Evolutionary conservation across 2,797 vertebrate genomes (phyloP), one percentile per base, ranked within the genome.

Genomic region (Agapornis canus): DNA sequence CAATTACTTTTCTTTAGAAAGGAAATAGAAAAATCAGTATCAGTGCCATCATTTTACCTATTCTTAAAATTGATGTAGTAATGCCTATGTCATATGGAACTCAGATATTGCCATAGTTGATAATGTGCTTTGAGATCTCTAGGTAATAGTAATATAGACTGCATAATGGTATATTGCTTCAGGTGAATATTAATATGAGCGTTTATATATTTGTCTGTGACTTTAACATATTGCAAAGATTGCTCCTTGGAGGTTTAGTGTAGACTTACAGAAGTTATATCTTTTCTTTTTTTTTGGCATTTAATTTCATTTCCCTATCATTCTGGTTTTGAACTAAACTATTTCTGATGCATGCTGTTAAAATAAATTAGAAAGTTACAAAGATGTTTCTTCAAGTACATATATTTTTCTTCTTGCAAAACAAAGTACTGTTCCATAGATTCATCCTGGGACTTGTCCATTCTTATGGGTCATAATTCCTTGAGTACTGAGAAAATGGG

Each of bases 301-400:
- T 92, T 75, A 64, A 45, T 94, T 78, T 49, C 25, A 13, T 92
- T 95, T 95, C 43, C 47, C 69, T 5, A 32, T 77, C 54, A 23
- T 31, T 52, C n/a, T 70, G 32, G 60, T 85, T 79, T 90, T 70
- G 29, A 96, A 93, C 72, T 56, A 59, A 69, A 42, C 86, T 92
- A 81, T 86, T 97, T 96, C 73, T 94, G 72, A 91, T 96, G 63
- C 82, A 85, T 68, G 49, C 83, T 96, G 82, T 82, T 97, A 91
- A 95, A 96, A 94, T 94, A 95, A 96, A 96, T 96, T 90, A 94
- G 71, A 86, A 95, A 92, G 59, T 65, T 90, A 13, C 32, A 68
- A 92, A 91, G 82, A 78, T 75, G 49, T 95, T 95, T 95, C 60
- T 92, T 89, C 43, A 75, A 70, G 60, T 88, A 63, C 27, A 2